Conservation (phyloP, 2,888 invertebrate genomes). For the Crioceris asparagi region DNA sequence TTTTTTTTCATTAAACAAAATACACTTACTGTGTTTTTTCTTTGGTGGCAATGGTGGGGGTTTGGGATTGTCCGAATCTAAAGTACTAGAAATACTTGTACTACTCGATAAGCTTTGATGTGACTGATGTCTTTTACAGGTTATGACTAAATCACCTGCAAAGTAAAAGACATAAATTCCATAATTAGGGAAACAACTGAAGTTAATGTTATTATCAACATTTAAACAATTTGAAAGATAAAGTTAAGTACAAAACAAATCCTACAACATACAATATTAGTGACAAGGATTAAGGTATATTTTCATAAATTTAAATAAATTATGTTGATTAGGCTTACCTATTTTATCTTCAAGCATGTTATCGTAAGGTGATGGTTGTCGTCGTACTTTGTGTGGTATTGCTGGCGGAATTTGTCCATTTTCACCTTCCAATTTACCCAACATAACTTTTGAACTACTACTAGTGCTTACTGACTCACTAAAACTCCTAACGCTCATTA, state of each 20-base stretch:
- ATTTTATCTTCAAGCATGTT: constrained; percentile 43
- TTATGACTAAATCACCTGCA: constrained; percentile 31
- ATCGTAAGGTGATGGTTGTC: constrained; percentile 60
- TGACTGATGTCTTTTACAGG: constrained; percentile 37
- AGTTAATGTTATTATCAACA: no score
- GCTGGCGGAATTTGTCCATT: constrained; percentile 42
- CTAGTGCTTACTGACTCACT: constrained; percentile 21
- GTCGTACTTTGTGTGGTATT: constrained; percentile 51
- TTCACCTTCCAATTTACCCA: constrained; percentile 21
- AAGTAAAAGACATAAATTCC: constrained; percentile 10
- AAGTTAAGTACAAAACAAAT: no score
- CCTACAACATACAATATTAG: no score
- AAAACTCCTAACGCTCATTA: constrained; percentile 15
- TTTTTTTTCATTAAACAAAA: no score
- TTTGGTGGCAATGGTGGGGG: constrained; percentile 88
- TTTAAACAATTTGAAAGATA: no score
- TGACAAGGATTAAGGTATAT: no score
- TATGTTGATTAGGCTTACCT: no score
- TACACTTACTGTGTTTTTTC: constrained; percentile 86
- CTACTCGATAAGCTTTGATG: constrained; percentile 28
- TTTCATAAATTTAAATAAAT: no score
- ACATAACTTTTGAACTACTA: constrained; percentile 23
- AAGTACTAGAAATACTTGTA: constrained; percentile 23
- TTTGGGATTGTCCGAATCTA: constrained; percentile 49
- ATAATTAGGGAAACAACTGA: no score